These are phyloP conservation scores for Apotomis turbidana DNA, from an alignment of 2,888 invertebrate species.

Conservation along the genomic window DNA sequence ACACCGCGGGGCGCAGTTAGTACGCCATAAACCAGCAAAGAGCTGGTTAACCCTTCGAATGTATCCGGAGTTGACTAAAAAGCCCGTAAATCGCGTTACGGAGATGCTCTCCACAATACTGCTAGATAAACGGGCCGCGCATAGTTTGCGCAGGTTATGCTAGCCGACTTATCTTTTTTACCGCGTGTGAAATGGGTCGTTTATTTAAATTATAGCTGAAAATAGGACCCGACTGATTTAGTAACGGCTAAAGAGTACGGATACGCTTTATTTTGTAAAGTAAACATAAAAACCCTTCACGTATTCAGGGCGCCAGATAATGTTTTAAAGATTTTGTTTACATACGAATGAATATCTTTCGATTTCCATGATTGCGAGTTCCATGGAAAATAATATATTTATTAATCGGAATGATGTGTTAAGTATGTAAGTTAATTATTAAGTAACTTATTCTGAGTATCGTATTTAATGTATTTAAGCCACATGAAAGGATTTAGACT, in stretches of 20 bases:
- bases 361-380: too few species aligned
- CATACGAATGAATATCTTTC: too few species aligned
- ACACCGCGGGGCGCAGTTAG: background rate
- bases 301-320: too few species aligned
- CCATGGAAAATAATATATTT: too few species aligned
- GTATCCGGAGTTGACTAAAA: slow-evolving; percentile 38
- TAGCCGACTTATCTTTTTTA: slow-evolving; percentile 29
- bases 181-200: slow-evolving; percentile 23
- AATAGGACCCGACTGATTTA: slow-evolving; percentile 11
- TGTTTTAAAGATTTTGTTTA: too few species aligned
- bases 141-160: slow-evolving; percentile 25
- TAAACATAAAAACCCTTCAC: too few species aligned
- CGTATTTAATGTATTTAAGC: too few species aligned
- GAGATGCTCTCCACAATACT: slow-evolving; percentile 21
- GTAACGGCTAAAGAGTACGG: slow-evolving; percentile 11
- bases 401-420: too few species aligned
- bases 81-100: slow-evolving; percentile 35
- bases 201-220: slow-evolving; percentile 29
- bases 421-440: too few species aligned
- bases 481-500: too few species aligned
- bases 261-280: background rate
- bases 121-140: slow-evolving; percentile 27
- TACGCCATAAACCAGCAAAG: slow-evolving; percentile 10
- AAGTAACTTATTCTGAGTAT: too few species aligned
- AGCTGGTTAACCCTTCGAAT: slow-evolving; percentile 31